These are phyloP conservation scores for Catotricha subobsoleta DNA, from an alignment of 2,888 invertebrate genomes.

Conservation along the genomic window DNA sequence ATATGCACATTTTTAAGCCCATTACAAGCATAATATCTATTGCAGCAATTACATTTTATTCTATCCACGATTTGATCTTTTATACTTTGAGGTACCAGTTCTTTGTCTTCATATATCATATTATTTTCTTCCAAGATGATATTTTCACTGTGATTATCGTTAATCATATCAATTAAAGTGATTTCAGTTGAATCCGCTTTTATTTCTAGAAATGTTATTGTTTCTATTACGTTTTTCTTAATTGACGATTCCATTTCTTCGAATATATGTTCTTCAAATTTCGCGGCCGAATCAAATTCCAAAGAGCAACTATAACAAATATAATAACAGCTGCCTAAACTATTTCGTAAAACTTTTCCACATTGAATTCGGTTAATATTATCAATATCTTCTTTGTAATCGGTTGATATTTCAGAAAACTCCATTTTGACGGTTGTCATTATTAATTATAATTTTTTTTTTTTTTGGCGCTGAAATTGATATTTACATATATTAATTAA, in stretches of 20 bases:
- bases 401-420: no score
- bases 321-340: not conserved
- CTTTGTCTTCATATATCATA: not conserved
- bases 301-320: conserved; percentile 1
- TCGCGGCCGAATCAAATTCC: conserved; percentile 1
- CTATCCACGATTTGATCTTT: no score
- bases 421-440: no score
- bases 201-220: no score
- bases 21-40: not conserved
- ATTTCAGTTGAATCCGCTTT: no score
- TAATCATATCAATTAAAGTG: no score
- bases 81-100: not conserved
- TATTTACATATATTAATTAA: no score
- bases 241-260: not conserved
- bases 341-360: conserved; percentile 1
- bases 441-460: no score
- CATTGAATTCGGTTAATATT: conserved; percentile 2
- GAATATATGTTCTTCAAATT: conserved; percentile 2
- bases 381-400: no score
- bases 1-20: not conserved
- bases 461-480: no score
- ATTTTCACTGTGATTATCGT: not conserved
- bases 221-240: no score
- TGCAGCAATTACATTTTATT: conserved; percentile 1
- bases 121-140: not conserved